Base-by-base conservation (phyloP, 1,140 invertebrate species). In the Trachymyrmex cornetzi region DNA sequence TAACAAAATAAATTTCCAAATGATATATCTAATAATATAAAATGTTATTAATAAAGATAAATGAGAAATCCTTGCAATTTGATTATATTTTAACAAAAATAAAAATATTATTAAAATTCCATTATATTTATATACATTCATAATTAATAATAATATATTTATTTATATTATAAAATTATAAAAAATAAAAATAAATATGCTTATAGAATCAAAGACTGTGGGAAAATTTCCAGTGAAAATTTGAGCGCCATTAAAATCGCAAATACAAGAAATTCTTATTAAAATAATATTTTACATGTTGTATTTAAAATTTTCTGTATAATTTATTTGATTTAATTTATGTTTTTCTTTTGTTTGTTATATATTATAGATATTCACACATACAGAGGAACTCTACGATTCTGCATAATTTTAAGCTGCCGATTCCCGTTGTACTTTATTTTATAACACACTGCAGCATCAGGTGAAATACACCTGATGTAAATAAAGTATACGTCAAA, bases 381-480 rank as follows among this genome's bases (percentile, higher is more conserved):
- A 48, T 30, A 22, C 1, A 12, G 11, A 59, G 7, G 38, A 57
- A 72, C 30, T 48, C n/a, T 5, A 22, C 22, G 7, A 38, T 4
- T 66, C n/a, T 55, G 7, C 53, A 55, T 12, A 16, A 22, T 81
- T 71, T 44, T 0, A 55, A 64, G 3, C 7, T 48, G 12, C 44
- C 34, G 6, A 16, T 44, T 55, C 30, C 1, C 7, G 12, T 77
- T 14, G 38, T 7, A 50, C 38, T 67, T 61, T 61, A 16, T 16
- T 2, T 61, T 7, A 9, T 16, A 14, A 59, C 6, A 9, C 34
- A 44, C 9, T 19, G 34, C 24, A 19, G 2, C 3, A 50, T 50
- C 69, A 75, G 38, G 27, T 84, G 38, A 69, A 69, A 81, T 67
- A 59, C 27, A 74, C 69, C 55, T 82, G 67, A 6, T 2, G 38